These are phyloP conservation scores for Neolamprologus falcicula DNA, from an alignment of 2,113 vertebrate genomes.

Conservation along the genomic window DNA sequence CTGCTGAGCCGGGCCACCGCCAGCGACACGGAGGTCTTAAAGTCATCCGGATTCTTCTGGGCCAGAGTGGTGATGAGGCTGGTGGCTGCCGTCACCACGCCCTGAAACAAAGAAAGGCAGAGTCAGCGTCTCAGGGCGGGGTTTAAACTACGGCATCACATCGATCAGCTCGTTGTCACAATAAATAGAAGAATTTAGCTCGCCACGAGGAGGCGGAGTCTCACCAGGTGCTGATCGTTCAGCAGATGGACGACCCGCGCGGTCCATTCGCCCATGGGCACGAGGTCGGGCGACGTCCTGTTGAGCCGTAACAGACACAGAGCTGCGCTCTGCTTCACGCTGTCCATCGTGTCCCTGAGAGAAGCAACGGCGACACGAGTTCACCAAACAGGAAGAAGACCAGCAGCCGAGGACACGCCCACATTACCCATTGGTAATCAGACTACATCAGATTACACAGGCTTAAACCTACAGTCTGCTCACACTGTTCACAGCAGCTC, in stretches of 20 bases:
- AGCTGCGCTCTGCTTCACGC: conserved; percentile 88
- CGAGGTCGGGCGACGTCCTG: conserved; percentile 87
- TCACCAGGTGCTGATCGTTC: conserved; percentile 92
- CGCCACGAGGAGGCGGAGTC: neutral
- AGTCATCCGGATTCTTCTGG: conserved; percentile 91
- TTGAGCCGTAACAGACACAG: conserved; percentile 87
- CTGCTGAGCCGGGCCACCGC: conserved; percentile 87
- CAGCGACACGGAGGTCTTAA: conserved; percentile 87
- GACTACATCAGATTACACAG: neutral
- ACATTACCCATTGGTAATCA: neutral
- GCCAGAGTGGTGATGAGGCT: conserved; percentile 87
- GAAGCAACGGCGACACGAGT: neutral
- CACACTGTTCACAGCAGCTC: neutral
- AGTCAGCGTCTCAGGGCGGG: neutral
- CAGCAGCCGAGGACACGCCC: neutral
- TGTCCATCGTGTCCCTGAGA: conserved; percentile 89
- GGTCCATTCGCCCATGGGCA: conserved; percentile 93
- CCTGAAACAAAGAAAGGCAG: conserved; percentile 42
- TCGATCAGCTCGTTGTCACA: neutral
- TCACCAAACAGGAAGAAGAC: neutral
- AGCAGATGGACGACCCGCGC: conserved; percentile 88
- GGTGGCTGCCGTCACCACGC: conserved; percentile 87
- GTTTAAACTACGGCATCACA: fast-evolving
- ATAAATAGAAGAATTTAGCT: neutral
- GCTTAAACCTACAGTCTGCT: neutral